These are phyloP conservation scores for Agrilus planipennis DNA, from an alignment of 1,140 invertebrate species.

Conservation along the genomic window DNA sequence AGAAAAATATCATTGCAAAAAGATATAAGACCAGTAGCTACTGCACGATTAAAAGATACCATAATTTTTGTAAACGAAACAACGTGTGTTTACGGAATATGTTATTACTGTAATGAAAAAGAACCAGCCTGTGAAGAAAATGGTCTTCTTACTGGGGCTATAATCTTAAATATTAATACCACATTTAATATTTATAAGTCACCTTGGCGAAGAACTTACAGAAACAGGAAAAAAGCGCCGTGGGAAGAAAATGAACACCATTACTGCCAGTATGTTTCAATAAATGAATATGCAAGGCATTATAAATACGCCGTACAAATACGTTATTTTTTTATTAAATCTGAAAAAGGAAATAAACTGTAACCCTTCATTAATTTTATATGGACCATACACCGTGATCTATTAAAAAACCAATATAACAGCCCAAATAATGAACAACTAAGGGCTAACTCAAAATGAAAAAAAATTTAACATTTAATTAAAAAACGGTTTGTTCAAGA, in stretches of 20 bases:
- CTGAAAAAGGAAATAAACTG: no score
- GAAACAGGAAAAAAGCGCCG: slow-evolving; percentile 53
- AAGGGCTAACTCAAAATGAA: no score
- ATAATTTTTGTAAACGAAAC: slow-evolving; percentile 39
- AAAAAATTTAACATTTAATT: no score
- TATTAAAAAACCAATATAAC: no score
- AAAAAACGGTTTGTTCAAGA: no score
- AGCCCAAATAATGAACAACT: no score
- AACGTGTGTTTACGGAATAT: slow-evolving; percentile 79
- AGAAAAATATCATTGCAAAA: slow-evolving; percentile 60
- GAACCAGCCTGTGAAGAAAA: slow-evolving; percentile 71
- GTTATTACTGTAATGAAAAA: slow-evolving; percentile 71
- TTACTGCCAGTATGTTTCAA: slow-evolving; percentile 58
- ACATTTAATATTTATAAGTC: slow-evolving; percentile 57
- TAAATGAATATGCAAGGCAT: background rate
- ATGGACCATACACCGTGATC: no score
- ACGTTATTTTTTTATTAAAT: no score
- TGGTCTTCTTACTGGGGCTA: slow-evolving; percentile 61
- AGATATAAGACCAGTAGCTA: slow-evolving; percentile 63
- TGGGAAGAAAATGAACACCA: slow-evolving; percentile 67
- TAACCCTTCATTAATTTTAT: no score
- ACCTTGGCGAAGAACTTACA: slow-evolving; percentile 86
- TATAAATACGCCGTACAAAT: no score
- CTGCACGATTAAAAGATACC: slow-evolving; percentile 49
- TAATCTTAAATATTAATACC: slow-evolving; percentile 70